Evolutionary conservation across 2,113 vertebrate genomes (phyloP).

Genomic region (Notothenia rossii): DNA sequence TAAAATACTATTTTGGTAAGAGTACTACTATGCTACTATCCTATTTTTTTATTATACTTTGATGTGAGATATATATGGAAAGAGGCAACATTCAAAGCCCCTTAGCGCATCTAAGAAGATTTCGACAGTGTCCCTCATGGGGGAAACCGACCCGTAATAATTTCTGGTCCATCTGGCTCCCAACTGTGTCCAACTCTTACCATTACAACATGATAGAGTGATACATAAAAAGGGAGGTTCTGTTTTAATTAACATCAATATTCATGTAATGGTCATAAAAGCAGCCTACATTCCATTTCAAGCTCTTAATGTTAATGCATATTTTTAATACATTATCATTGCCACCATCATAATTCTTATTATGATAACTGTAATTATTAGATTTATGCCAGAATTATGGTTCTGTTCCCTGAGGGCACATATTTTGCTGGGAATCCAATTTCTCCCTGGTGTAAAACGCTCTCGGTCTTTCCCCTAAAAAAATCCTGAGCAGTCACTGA

Average conservation of each 20-base stretch:
- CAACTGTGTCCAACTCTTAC: conserved; percentile 41
- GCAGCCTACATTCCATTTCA: conserved; percentile 73
- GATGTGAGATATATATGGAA: conserved; percentile 15
- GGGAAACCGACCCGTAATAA: conserved; percentile 48
- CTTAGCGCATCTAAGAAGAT: conserved; percentile 10
- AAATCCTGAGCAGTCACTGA: conserved; percentile 79
- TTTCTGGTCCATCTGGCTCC: conserved; percentile 40
- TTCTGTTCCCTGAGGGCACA: conserved; percentile 76
- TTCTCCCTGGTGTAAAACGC: conserved; percentile 57
- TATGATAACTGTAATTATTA: conserved; percentile 82
- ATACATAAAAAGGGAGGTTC: conserved; percentile 75
- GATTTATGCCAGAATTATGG: conserved; percentile 81
- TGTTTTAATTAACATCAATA: conserved; percentile 85
- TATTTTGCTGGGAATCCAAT: conserved; percentile 75
- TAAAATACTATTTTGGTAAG: neutral
- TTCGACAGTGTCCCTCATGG: conserved; percentile 51
- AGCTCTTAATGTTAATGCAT: conserved; percentile 81
- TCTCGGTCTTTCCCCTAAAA: conserved; percentile 51
- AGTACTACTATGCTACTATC: too few relatives aligned
- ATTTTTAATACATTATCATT: conserved; percentile 86
- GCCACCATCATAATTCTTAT: conserved; percentile 81
- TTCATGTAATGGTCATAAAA: conserved; percentile 79
- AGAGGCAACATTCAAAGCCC: conserved; percentile 21
- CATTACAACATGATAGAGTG: conserved; percentile 69
- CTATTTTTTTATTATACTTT: neutral